A percentile compares a stretch with the other conserved stretches of the same genome.
Evolutionary conservation across 2,888 invertebrate genomes (phyloP).

Genomic region (Hymenopus coronatus): DNA sequence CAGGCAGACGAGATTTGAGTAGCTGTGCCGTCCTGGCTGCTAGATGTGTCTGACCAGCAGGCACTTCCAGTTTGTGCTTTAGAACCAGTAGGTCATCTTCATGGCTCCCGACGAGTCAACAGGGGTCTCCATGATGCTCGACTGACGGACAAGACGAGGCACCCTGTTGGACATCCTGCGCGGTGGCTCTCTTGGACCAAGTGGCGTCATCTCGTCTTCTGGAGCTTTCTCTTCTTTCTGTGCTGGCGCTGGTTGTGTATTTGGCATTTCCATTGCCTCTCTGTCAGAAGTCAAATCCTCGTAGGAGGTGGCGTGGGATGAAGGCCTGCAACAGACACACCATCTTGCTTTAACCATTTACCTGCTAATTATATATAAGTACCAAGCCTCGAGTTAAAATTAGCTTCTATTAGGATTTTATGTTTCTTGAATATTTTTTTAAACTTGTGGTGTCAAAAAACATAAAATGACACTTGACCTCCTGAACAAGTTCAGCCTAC

Average conservation of each 20-base stretch:
- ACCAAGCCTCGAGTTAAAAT: too few species aligned
- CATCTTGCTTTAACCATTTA: not conserved
- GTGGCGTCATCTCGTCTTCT: not conserved
- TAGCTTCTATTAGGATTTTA: too few species aligned
- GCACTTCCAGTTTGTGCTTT: slow-evolving; percentile 33
- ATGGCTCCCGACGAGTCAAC: slow-evolving; percentile 74
- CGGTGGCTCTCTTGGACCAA: not conserved
- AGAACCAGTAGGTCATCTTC: slow-evolving; percentile 87
- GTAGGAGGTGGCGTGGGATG: slow-evolving; percentile 60
- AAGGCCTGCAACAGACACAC: slow-evolving; percentile 48
- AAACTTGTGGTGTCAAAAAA: too few species aligned
- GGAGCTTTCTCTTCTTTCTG: slow-evolving; percentile 15
- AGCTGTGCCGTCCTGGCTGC: too few species aligned
- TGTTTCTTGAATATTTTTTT: too few species aligned
- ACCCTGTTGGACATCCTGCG: slow-evolving; percentile 52
- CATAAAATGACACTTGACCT: too few species aligned
- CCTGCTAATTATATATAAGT: not conserved
- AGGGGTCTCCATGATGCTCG: slow-evolving; percentile 80
- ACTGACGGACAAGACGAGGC: slow-evolving; percentile 70
- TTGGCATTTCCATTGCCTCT: slow-evolving; percentile 45
- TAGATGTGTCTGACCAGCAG: too few species aligned
- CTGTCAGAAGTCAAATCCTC: slow-evolving; percentile 66
- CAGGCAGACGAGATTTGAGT: too few species aligned
- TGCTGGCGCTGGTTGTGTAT: slow-evolving; percentile 34
- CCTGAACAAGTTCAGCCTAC: too few species aligned